Evolutionary conservation across 2,888 invertebrate genomes (phyloP).

Genomic region (Cybosia mesomella): DNA sequence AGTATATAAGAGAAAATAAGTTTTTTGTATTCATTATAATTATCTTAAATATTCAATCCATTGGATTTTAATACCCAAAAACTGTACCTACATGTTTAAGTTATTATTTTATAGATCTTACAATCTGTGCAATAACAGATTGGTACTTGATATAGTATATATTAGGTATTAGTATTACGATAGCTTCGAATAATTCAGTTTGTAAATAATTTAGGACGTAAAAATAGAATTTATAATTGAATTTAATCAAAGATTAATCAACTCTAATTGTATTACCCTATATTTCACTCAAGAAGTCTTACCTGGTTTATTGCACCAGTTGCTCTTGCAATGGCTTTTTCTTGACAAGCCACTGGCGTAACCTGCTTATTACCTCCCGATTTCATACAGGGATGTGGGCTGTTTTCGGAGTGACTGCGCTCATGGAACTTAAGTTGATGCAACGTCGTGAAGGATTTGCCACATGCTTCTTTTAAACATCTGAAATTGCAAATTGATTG

Average conservation of each 20-base stretch:
- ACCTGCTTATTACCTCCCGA: slow-evolving; percentile 9
- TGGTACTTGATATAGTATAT: background rate
- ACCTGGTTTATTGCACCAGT: background rate
- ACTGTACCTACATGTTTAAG: background rate
- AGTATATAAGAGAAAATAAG: no score
- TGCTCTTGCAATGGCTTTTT: background rate
- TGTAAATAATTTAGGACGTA: background rate
- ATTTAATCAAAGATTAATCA: no score
- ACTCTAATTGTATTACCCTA: no score
- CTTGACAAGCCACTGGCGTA: background rate
- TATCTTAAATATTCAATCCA: no score
- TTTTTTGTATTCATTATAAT: no score
- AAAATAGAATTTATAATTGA: no score
- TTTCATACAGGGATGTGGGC: background rate
- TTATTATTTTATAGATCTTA: no score
- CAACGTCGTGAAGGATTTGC: slow-evolving; percentile 14
- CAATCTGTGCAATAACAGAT: no score
- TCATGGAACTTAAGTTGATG: slow-evolving; percentile 19
- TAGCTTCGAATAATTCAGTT: no score
- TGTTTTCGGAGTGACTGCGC: slow-evolving; percentile 6
- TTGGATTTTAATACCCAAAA: no score
- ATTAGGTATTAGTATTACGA: no score
- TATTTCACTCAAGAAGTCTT: background rate
- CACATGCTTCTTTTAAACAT: slow-evolving; percentile 15
- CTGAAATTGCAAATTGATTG: slow-evolving; percentile 15